phyloP scores from a whole-genome alignment of 2,113 vertebrate species.

The Aspiorhynchus laticeps region DNA sequence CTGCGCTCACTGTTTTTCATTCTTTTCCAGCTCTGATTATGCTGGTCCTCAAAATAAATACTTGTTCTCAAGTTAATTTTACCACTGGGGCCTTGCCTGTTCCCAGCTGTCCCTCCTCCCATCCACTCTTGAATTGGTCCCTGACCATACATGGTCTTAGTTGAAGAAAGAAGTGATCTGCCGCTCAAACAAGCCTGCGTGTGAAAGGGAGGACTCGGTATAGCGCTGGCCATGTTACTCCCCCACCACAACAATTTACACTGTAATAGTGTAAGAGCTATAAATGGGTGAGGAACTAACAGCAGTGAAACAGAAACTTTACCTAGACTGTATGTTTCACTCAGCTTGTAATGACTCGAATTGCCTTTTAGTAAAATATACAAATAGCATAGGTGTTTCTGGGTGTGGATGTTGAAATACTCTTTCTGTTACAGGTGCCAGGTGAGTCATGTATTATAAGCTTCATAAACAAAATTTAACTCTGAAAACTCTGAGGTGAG shows the following conservation, averaged over 20 bases:
- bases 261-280: conserved; percentile 28
- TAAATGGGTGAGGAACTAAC: conserved; percentile 37
- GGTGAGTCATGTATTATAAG: conserved; percentile 22
- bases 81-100: conserved; percentile 54
- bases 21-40: conserved; percentile 43
- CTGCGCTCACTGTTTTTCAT: conserved; percentile 15
- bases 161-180: conserved; percentile 53
- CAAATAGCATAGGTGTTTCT: conserved; percentile 27
- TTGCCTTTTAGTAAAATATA: background rate
- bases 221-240: conserved; percentile 10
- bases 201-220: conserved; percentile 42
- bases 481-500: background rate
- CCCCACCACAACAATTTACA: conserved; percentile 30
- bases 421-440: conserved; percentile 41
- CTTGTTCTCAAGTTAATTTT: conserved; percentile 57
- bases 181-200: conserved; percentile 42
- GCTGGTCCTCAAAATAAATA: conserved; percentile 55
- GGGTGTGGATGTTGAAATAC: conserved; percentile 45
- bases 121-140: conserved; percentile 41
- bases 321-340: background rate
- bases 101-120: conserved; percentile 58
- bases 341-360: conserved; percentile 49
- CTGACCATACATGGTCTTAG: conserved; percentile 65
- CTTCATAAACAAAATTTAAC: background rate
- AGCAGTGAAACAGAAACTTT: conserved; percentile 34